Percentiles rank a stretch among this genome's conserved stretches.
Conservation (phyloP, 2,888 invertebrate genomes). For the Chromoteleia sp. region DNA sequence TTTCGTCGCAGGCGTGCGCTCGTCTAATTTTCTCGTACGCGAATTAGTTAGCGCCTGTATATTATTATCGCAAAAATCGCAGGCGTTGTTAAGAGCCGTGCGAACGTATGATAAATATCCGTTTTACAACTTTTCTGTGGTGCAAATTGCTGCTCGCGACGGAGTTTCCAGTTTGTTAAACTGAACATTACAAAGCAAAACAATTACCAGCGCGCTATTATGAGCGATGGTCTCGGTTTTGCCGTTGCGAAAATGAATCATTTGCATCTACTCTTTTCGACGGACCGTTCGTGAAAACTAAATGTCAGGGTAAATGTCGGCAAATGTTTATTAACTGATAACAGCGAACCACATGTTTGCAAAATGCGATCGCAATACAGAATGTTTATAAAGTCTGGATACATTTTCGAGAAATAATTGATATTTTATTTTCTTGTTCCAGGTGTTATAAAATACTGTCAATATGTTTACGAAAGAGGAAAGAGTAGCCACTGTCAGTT, state of each 20-base stretch:
- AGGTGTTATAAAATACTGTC: no score
- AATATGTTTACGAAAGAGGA: no score
- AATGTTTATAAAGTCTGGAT: no score
- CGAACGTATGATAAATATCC: constrained; percentile 71
- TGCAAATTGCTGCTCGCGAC: constrained; percentile 56
- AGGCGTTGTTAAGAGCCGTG: constrained; percentile 76
- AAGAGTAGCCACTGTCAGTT: no score
- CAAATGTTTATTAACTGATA: no score
- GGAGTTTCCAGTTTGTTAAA: constrained; percentile 64
- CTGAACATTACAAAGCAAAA: constrained; percentile 60
- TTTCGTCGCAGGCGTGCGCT: background rate
- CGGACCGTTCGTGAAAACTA: no score
- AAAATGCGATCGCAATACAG: no score
- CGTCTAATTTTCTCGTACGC: constrained; percentile 36
- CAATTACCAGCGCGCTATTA: constrained; percentile 32
- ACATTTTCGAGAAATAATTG: no score
- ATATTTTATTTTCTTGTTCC: no score
- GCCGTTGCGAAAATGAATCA: constrained; percentile 31
- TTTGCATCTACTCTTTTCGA: constrained; percentile 5
- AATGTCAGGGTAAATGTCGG: no score
- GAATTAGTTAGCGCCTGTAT: constrained; percentile 58
- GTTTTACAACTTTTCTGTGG: constrained; percentile 50
- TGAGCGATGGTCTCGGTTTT: constrained; percentile 22
- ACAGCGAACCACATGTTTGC: no score
- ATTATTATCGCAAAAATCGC: constrained; percentile 74